Evolutionary conservation across 1,140 invertebrate species (phyloP), one percentile per base, ranked within the genome.

Genomic region (Thaumetopoea pityocampa): DNA sequence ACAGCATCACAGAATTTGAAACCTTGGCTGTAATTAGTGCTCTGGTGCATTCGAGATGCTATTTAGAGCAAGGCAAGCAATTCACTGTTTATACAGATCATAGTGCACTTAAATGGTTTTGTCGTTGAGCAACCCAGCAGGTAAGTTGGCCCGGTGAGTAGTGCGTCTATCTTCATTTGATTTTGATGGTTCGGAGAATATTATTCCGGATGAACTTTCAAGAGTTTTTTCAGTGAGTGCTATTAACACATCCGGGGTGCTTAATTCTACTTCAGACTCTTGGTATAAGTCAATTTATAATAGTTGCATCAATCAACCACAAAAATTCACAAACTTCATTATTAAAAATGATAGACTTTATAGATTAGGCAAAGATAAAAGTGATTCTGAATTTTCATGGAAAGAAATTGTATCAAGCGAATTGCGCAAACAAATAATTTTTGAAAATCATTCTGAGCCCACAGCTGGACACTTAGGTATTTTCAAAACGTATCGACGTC

Each of bases 401-500:
- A 65, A 60, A 28, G 44, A 56, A 18, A 52, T 54, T 2, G 27
- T 49, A 5, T 42, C 41, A 8, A 0, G 0, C 1, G 42, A 40
- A 10, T 7, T 28, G 7, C 17, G 35, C 1, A 5, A 40, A 19
- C 4, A 27, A 5, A 17, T 61, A 7, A 33, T 66, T 1, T 1
- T 20, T 5, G 37, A 59, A 5, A 34, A 35, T 11, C 63, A 67
- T 36, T 22, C 47, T 5, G 36, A 35, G 5, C 57, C 61, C 7
- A 51, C 34, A 4, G 30, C 67, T 7, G 68, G 64, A 78, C n/a
- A n/a, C n/a, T n/a, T n/a, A n/a, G n/a, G n/a, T n/a, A n/a, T n/a
- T n/a, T n/a, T n/a, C n/a, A n/a, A 77, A 34, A 74, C 68, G 0
- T 56, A 49, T 12, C 12, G 32, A 6, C 17, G 54, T 5, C 15